These are phyloP conservation scores for Chrysochloris asiatica DNA, from an alignment of 2,113 vertebrate species.

Conservation along the genomic window DNA sequence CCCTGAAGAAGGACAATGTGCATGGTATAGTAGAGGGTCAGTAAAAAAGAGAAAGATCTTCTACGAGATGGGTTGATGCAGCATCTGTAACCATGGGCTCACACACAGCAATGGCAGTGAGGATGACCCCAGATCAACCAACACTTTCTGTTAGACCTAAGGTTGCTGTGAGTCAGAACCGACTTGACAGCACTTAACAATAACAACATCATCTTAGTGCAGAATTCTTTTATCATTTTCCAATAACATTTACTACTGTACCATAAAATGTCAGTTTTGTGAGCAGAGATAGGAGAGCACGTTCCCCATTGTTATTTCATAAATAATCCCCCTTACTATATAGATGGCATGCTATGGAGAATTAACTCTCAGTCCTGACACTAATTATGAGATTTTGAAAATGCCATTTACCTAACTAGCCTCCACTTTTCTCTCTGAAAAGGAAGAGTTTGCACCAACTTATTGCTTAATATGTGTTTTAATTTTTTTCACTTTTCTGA, in stretches of 20 bases:
- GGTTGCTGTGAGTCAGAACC: neutral
- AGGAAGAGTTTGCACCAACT: neutral
- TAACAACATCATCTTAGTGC: neutral
- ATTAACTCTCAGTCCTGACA: neutral
- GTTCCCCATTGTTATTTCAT: neutral
- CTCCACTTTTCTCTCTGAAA: neutral
- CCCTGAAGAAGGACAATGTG: neutral
- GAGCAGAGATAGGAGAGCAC: neutral
- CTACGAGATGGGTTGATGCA: neutral
- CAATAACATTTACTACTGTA: neutral
- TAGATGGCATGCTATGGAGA: neutral
- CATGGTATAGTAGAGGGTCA: neutral
- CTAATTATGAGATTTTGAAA: neutral
- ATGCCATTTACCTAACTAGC: neutral
- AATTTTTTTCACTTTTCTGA: neutral
- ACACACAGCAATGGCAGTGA: neutral
- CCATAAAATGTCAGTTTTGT: neutral
- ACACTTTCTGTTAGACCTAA: neutral
- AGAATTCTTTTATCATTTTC: neutral
- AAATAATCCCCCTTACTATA: rapidly evolving
- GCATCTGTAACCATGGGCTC: neutral
- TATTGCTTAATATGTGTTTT: too few species aligned
- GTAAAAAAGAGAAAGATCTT: neutral
- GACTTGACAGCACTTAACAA: neutral
- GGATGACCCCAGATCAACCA: neutral